These are phyloP conservation scores for Lasioglossum vierecki DNA, from an alignment of 2,888 invertebrate genomes.

Conservation along the genomic window DNA sequence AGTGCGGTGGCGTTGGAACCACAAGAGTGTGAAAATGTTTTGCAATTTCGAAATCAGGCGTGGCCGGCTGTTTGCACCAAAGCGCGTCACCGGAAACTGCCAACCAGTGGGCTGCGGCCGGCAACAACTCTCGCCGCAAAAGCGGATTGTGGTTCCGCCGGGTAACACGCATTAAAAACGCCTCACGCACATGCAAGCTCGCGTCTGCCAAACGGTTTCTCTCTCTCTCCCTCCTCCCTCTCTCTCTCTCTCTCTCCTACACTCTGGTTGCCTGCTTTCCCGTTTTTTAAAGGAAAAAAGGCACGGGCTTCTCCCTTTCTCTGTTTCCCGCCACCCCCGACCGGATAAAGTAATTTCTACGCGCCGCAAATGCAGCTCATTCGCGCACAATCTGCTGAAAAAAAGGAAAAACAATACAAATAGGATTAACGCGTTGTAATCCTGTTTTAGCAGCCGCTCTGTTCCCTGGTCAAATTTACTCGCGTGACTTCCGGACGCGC, in stretches of 20 bases:
- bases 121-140: constrained; percentile 74
- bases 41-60: constrained; percentile 82
- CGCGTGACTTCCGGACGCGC: constrained; percentile 15
- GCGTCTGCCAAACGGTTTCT: constrained; percentile 31
- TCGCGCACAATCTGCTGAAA: constrained; percentile 66
- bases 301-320: background rate
- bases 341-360: constrained; percentile 35
- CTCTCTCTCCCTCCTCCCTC: constrained; percentile 2
- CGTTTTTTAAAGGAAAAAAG: constrained; percentile 10
- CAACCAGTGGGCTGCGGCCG: constrained; percentile 65
- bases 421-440: constrained; percentile 66
- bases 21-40: constrained; percentile 83
- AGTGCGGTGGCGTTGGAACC: constrained; percentile 68
- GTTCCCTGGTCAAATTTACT: constrained; percentile 61
- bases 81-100: constrained; percentile 77
- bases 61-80: constrained; percentile 74
- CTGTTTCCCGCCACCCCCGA: background rate
- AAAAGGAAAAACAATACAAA: constrained; percentile 60
- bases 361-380: constrained; percentile 38
- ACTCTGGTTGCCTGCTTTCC: background rate
- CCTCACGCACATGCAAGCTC: constrained; percentile 65
- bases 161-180: constrained; percentile 74
- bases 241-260: background rate
- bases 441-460: constrained; percentile 46
- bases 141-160: constrained; percentile 76